Evolutionary conservation across 2,888 invertebrate genomes (phyloP), one percentile per base, ranked within the genome.

Genomic region (Lycaena phlaeas): DNA sequence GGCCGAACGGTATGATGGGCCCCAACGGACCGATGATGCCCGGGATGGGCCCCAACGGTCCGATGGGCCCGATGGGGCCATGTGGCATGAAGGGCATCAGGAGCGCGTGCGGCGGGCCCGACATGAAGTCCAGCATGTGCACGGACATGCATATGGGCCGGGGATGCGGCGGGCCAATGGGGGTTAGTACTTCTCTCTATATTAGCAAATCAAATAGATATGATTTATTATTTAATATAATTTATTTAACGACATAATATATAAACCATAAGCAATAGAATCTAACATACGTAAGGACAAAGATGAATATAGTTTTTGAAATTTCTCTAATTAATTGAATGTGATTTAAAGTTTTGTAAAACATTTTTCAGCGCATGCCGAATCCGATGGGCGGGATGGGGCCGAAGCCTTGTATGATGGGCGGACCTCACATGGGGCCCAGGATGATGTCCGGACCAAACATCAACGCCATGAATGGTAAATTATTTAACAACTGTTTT

Each of bases 371-470:
- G 85, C 75, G 85, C 17, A 85, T 85, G 85, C 82, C 84, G 14
- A 85, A 82, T 45, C 85, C 85, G 1, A 85, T 85, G 85, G 81
- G 78, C 6, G 81, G 79, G 9, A 85, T 85, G 85, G 82, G 81
- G 36, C 79, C 77, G 42, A 84, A 84, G 51, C 74, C 72, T 1
- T 85, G 85, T 53, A 85, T 85, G 85, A 84, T 85, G 85, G 82
- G 84, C 0, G 82, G 82, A 34, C 84, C 82, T 3, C 82, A 82
- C 52, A 81, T 82, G 81, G 84, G 79, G 30, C 82, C 85, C 2
- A 64, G 85, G 43, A 85, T 85, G 84, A 85, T 85, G 85, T 72
- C 74, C 1, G 85, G 84, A 40, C 79, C 85, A 50, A 85, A 84
- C 57, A 60, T 85, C 36, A 84, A 78, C 52, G 70, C 79, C 11